These are phyloP conservation scores for Scaptomyza graminum DNA, from an alignment of 1,140 invertebrate genomes.

Conservation along the genomic window DNA sequence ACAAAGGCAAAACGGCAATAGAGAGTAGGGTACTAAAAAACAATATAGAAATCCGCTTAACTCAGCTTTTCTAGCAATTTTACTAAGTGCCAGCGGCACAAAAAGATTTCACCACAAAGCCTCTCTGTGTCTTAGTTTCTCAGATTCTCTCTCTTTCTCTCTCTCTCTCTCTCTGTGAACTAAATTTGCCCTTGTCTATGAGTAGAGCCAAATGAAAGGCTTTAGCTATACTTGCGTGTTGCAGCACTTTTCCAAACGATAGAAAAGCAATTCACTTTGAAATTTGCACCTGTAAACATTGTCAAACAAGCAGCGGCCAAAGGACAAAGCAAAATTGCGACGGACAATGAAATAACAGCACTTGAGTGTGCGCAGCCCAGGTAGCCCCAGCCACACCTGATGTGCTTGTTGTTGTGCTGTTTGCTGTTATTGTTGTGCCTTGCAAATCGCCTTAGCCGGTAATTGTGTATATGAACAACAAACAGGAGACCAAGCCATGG, in stretches of 20 bases:
- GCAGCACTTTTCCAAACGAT: constrained; percentile 79
- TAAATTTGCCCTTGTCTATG: constrained; percentile 60
- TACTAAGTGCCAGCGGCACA: constrained; percentile 53
- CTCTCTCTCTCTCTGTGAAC: constrained; percentile 17
- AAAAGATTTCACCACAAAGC: constrained; percentile 44
- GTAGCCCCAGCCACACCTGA: not conserved
- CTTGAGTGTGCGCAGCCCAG: constrained; percentile 59
- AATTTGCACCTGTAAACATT: constrained; percentile 82
- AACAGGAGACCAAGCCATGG: constrained; percentile 10
- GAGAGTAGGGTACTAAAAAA: not conserved
- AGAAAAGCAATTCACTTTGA: constrained; percentile 82
- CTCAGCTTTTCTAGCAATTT: constrained; percentile 67
- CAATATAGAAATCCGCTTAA: constrained; percentile 70
- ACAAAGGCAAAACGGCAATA: constrained; percentile 24
- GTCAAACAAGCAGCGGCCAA: constrained; percentile 61
- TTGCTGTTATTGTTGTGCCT: constrained; percentile 45
- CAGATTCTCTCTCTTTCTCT: too few relatives aligned
- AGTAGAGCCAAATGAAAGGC: constrained; percentile 24
- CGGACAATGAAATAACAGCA: constrained; percentile 71
- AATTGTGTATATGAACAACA: constrained; percentile 78
- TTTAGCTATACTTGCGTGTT: constrained; percentile 68
- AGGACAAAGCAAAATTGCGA: constrained; percentile 28
- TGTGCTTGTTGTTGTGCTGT: constrained; percentile 58
- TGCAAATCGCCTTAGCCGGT: constrained; percentile 80
- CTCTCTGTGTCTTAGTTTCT: not conserved